Percentiles rank a stretch among this genome's conserved stretches.
phyloP scores from a whole-genome alignment of 2,888 invertebrate genomes.

The Fissipunctia ypsillon region DNA sequence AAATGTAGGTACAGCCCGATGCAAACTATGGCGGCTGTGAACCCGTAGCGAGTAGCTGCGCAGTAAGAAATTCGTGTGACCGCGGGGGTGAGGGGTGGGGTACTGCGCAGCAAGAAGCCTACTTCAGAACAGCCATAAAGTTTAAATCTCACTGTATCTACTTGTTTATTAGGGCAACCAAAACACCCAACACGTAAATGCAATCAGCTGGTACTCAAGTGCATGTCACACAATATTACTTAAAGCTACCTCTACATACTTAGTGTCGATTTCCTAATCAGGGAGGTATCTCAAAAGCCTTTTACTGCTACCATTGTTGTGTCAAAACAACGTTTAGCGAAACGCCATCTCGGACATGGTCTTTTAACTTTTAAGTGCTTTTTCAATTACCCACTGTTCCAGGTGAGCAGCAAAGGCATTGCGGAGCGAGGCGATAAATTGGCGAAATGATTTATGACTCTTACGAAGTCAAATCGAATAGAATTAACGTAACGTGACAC shows the following conservation, averaged over 20 bases:
- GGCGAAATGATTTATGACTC: not conserved
- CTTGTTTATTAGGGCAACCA: not conserved
- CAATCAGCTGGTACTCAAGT: slow-evolving; percentile 36
- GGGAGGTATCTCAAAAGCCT: slow-evolving; percentile 53
- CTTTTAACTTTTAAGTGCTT: slow-evolving; percentile 59
- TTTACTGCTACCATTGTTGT: slow-evolving; percentile 62
- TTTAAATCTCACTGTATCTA: not conserved
- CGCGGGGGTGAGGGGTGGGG: no score
- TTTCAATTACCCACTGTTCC: slow-evolving; percentile 37
- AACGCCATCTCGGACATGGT: slow-evolving; percentile 42
- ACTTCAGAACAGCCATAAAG: no score
- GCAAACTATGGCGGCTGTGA: no score
- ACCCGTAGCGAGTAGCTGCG: no score
- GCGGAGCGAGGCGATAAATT: not conserved
- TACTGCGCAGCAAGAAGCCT: no score
- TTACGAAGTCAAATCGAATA: not conserved
- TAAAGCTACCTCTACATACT: slow-evolving; percentile 2
- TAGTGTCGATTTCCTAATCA: slow-evolving; percentile 49
- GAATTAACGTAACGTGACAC: not conserved
- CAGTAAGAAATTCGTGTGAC: no score
- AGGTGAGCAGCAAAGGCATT: not conserved
- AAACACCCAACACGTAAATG: slow-evolving; percentile 39
- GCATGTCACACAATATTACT: not conserved
- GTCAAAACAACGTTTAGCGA: slow-evolving; percentile 41
- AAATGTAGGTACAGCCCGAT: no score